A percentile compares a stretch with the other conserved stretches of the same genome.
phyloP scores from a whole-genome alignment of 1,140 invertebrate genomes.

The Lasaia peninsularis region DNA sequence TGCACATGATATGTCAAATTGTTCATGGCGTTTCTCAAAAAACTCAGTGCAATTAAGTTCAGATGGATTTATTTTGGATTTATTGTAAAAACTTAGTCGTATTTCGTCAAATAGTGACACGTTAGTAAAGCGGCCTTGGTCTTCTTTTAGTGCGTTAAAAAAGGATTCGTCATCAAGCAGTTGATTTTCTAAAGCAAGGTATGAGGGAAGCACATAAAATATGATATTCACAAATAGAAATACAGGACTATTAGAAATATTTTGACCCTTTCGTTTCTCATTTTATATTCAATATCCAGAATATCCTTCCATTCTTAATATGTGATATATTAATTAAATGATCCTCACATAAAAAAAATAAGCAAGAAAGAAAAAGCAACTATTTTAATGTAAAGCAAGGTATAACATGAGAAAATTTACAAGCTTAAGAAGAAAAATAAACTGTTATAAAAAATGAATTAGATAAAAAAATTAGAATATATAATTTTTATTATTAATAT shows the following conservation, averaged over 20 bases:
- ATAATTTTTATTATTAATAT: too few species aligned
- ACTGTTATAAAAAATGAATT: too few species aligned
- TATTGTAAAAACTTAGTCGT: conserved; percentile 52
- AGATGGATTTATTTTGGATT: conserved; percentile 33
- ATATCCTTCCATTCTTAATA: too few species aligned
- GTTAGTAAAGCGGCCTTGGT: conserved; percentile 51
- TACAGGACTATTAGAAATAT: not conserved
- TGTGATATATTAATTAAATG: too few species aligned
- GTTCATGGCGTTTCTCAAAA: conserved; percentile 26
- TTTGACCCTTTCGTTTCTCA: not conserved
- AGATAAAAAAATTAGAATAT: too few species aligned
- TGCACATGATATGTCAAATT: conserved; percentile 23
- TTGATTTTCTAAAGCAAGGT: conserved; percentile 43
- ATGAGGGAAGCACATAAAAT: not conserved
- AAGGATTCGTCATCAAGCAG: conserved; percentile 65
- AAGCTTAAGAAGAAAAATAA: too few species aligned
- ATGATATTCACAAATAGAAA: not conserved
- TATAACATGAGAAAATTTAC: too few species aligned
- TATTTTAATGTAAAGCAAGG: too few species aligned
- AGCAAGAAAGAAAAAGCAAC: too few species aligned
- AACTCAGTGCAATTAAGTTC: conserved; percentile 26
- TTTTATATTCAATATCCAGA: too few species aligned
- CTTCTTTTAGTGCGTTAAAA: conserved; percentile 49
- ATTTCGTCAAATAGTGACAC: conserved; percentile 63
- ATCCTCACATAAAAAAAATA: too few species aligned